phyloP scores from a whole-genome alignment of 2,113 vertebrate genomes.

The Blennius ocellaris region DNA sequence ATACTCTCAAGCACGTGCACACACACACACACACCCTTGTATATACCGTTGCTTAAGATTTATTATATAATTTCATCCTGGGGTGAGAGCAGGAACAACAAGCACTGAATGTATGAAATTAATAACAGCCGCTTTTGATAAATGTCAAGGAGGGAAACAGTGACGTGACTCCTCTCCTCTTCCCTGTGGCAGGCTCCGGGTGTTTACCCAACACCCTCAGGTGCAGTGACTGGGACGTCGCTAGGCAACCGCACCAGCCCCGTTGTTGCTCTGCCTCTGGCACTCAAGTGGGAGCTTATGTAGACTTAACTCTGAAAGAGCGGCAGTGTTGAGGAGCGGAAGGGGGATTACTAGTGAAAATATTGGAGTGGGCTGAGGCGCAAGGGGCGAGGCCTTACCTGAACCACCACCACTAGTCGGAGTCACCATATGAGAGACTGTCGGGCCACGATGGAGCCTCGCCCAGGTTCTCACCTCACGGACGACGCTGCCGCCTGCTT shows the following conservation, averaged over 20 bases:
- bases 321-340: conserved; percentile 75
- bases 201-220: conserved; percentile 81
- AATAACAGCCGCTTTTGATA: conserved; percentile 49
- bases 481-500: background rate
- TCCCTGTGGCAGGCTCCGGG: conserved; percentile 68
- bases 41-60: background rate
- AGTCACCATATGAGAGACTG: background rate
- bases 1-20: background rate
- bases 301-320: conserved; percentile 82
- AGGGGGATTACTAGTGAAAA: conserved; percentile 81
- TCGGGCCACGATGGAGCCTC: conserved; percentile 12
- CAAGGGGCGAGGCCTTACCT: conserved; percentile 64
- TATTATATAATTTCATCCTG: conserved; percentile 42
- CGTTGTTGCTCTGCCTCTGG: conserved; percentile 74
- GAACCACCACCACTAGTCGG: conserved; percentile 41
- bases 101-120: conserved; percentile 53
- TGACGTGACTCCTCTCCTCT: conserved; percentile 51
- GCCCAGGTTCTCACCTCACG: conserved; percentile 10
- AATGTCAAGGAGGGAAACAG: conserved; percentile 44
- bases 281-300: conserved; percentile 83
- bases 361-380: conserved; percentile 73
- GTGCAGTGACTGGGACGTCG: conserved; percentile 73
- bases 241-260: conserved; percentile 81
- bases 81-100: conserved; percentile 33
- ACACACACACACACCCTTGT: conserved; percentile 13